A percentile compares a stretch with the other conserved stretches of the same genome.
phyloP scores from a whole-genome alignment of 2,113 vertebrate genomes.

The Alouatta palliata region DNA sequence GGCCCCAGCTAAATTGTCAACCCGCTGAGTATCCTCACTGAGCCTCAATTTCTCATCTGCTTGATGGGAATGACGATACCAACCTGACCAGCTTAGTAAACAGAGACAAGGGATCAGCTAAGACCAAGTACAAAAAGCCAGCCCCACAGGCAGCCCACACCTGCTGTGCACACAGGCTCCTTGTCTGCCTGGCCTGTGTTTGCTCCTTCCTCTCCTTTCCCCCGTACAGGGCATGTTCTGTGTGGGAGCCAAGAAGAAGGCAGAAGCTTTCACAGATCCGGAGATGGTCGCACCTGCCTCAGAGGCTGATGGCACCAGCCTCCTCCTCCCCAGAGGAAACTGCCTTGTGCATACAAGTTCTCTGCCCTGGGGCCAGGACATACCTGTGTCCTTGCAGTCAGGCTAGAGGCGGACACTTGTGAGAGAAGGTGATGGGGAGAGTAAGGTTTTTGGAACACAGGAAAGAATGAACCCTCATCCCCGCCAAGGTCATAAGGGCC shows the following conservation, averaged over 20 bases:
- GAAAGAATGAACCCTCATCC: not conserved
- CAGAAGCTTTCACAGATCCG: not conserved
- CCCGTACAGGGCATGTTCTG: not conserved
- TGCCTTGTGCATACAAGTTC: not conserved
- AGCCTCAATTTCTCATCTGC: not conserved
- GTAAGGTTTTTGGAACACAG: not conserved
- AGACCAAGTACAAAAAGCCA: not conserved
- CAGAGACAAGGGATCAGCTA: not conserved
- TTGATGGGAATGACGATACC: not conserved
- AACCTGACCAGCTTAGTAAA: not conserved
- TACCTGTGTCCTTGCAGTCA: not conserved
- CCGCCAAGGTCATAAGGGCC: too few species aligned
- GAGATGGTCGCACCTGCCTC: not conserved
- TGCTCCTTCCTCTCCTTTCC: not conserved
- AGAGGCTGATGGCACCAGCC: accelerated
- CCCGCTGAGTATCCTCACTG: not conserved
- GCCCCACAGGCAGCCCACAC: not conserved
- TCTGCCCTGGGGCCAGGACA: not conserved
- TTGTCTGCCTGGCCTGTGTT: accelerated
- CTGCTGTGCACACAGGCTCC: not conserved
- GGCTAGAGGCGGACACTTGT: not conserved
- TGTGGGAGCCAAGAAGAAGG: not conserved
- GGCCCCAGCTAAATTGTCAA: not conserved
- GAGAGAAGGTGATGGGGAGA: not conserved
- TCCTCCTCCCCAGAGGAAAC: not conserved